Percentiles rank a stretch among this genome's conserved stretches.
Evolutionary conservation across 1,140 invertebrate species (phyloP).

Genomic region (Phenacoccus solenopsis): DNA sequence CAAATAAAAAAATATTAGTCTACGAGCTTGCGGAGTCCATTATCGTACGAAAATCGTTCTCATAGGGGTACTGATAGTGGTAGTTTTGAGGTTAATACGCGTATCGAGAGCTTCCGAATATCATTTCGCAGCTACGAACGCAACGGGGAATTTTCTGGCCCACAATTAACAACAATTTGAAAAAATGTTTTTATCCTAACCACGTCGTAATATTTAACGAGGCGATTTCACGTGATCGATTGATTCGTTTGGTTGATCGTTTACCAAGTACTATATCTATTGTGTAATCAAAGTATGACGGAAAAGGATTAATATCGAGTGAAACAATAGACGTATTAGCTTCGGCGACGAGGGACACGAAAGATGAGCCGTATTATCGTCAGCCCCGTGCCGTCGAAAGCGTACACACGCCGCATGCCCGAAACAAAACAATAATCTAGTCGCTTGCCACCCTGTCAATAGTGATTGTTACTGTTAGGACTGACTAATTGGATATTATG

Average conservation of each 20-base stretch:
- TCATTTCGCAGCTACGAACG: too few species aligned
- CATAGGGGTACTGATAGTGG: too few species aligned
- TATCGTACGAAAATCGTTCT: too few species aligned
- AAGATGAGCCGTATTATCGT: neutral
- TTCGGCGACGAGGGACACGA: neutral
- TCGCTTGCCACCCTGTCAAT: neutral
- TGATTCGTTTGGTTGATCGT: too few species aligned
- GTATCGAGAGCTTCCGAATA: too few species aligned
- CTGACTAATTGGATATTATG: neutral
- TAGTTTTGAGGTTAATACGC: too few species aligned
- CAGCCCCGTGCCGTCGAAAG: neutral
- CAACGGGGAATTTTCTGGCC: too few species aligned
- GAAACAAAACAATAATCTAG: constrained; percentile 3
- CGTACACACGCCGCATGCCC: neutral
- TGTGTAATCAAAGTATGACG: neutral
- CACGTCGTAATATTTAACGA: too few species aligned
- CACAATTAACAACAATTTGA: too few species aligned
- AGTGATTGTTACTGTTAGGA: constrained; percentile 1
- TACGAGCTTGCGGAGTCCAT: too few species aligned
- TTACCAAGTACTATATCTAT: neutral
- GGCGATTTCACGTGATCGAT: too few species aligned
- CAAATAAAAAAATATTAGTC: neutral
- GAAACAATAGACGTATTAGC: neutral
- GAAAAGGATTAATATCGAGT: neutral
- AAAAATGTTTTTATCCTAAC: too few species aligned